phyloP scores from a whole-genome alignment of 2,113 vertebrate genomes.

The Cepphus grylle region DNA sequence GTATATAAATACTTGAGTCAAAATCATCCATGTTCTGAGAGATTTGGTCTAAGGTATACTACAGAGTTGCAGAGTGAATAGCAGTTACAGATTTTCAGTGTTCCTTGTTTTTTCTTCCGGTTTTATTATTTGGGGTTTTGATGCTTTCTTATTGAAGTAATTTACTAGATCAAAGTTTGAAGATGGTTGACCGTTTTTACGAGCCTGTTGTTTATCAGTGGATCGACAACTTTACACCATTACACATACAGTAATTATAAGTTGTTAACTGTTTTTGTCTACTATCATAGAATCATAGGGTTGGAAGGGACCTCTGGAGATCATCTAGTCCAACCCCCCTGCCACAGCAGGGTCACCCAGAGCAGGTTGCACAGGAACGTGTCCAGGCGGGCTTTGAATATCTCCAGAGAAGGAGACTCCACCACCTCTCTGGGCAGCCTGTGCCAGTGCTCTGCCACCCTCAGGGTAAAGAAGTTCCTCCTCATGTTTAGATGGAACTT shows the following conservation, averaged over 20 bases:
- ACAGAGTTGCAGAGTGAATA: background rate
- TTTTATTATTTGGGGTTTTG: background rate
- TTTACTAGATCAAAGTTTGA: background rate
- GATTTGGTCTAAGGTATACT: background rate
- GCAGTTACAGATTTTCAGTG: background rate
- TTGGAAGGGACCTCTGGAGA: too few relatives aligned
- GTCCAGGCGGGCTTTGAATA: too few relatives aligned
- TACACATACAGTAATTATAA: background rate
- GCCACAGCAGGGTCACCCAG: too few relatives aligned
- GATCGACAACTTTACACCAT: background rate
- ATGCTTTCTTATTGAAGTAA: background rate
- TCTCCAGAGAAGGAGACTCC: too few relatives aligned
- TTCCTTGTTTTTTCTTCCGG: background rate
- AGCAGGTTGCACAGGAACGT: too few relatives aligned
- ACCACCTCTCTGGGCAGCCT: too few relatives aligned
- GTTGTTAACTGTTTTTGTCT: background rate
- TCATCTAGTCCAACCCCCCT: too few relatives aligned
- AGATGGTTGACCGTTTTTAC: background rate
- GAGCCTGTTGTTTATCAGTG: background rate
- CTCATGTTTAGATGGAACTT: too few relatives aligned
- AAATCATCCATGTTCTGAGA: background rate
- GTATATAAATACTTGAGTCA: background rate
- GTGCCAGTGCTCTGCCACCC: too few relatives aligned
- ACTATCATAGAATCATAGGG: too few relatives aligned
- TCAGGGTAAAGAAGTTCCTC: too few relatives aligned